phyloP scores from a whole-genome alignment of 2,888 invertebrate genomes.

The Trisateles emortualis region DNA sequence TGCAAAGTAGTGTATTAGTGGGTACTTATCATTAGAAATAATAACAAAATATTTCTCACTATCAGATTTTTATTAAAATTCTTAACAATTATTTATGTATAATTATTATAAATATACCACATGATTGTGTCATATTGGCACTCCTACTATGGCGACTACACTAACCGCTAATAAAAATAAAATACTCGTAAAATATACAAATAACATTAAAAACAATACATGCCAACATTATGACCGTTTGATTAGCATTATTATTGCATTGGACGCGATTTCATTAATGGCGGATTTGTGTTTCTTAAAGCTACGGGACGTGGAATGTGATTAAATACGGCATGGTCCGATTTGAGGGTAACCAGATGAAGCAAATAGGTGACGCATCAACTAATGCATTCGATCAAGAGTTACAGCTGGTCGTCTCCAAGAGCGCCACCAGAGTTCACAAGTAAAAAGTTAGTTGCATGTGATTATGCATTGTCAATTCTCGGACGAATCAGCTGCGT shows the following conservation, averaged over 20 bases:
- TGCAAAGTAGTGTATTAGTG: conserved; percentile 36
- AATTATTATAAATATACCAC: conserved; percentile 75
- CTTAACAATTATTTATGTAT: conserved; percentile 78
- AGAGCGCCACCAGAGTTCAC: too few species aligned
- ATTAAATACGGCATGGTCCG: conserved; percentile 24
- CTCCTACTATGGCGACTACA: conserved; percentile 68
- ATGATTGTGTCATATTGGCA: conserved; percentile 75
- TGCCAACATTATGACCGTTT: conserved; percentile 51
- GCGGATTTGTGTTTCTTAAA: conserved; percentile 50
- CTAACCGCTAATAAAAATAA: conserved; percentile 51
- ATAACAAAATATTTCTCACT: conserved; percentile 61
- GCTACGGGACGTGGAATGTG: conserved; percentile 51
- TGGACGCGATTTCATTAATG: conserved; percentile 53
- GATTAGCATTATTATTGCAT: conserved; percentile 45
- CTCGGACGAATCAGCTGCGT: too few species aligned
- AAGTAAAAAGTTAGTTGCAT: too few species aligned
- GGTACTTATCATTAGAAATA: conserved; percentile 40
- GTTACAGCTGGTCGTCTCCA: too few species aligned
- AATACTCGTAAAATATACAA: conserved; percentile 48
- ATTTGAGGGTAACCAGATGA: conserved; percentile 12
- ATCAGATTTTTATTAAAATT: conserved; percentile 79
- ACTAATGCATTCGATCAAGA: too few species aligned
- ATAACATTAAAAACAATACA: conserved; percentile 54
- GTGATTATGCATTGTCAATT: too few species aligned
- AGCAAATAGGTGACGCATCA: neutral